Base-by-base conservation (phyloP, 2,888 invertebrate species). In the Drosophila subquinaria region DNA sequence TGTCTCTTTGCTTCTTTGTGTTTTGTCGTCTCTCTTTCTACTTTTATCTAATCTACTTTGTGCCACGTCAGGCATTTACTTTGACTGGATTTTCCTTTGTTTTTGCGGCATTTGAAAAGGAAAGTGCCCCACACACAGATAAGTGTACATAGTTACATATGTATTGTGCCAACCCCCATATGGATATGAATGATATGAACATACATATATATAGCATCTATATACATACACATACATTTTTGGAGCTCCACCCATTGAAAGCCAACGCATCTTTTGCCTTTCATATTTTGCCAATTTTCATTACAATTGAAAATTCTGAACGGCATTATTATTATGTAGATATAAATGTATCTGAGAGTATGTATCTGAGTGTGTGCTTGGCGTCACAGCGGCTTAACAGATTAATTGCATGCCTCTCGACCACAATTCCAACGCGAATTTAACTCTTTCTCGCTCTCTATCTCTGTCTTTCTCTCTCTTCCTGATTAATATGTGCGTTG, bases 381-480 rank as follows among this genome's bases (percentile, higher is more conserved):
- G 59, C 89, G 89, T 86, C 86, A 86, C 89, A 89, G 85, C 76
- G 68, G 88, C 68, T 86, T 81, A 80, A 82, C 86, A 78, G 69
- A 75, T 84, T 84, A 84, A 84, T 88, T 84, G 74, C 78, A 60
- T 33, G 70, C 43, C 52, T 60, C 55, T 69, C 33, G 70, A 67
- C 80, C 69, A 66, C 65, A 79, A 59, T 64, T 35, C 55, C 40
- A 40, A 69, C 56, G 45, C 55, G 15, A 15, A 59, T 55, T 13
- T 40, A 27, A 33, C 30, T 23, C 9, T 13, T n/a, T 23, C 20
- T 3, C 33, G 2, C 47, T n/a, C 17, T 23, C 17, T 36, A 1
- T 40, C 38, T 10, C 35, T n/a, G n/a, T 13, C 36, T 36, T 27
- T 23, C 9, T 51, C 20, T 61, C 48, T 56, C 47, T 55, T 17